A percentile compares a stretch with the other conserved stretches of the same genome.
Evolutionary conservation across 1,140 invertebrate species (phyloP).

Genomic region (Holcopasites calliopsidis): DNA sequence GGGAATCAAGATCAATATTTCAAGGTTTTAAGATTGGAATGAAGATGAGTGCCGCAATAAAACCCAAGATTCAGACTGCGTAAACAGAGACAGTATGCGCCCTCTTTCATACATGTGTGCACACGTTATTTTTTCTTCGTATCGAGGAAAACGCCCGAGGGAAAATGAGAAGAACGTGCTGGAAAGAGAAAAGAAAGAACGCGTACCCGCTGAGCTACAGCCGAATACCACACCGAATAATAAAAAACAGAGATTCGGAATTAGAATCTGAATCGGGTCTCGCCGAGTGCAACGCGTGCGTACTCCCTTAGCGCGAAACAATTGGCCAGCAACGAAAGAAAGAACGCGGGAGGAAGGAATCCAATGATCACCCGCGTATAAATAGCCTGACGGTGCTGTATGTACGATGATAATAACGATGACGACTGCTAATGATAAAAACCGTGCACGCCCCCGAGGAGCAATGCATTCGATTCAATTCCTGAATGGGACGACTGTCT

Average conservation of each 20-base stretch:
- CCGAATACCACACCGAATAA: conserved; percentile 5
- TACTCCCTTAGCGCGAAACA: conserved; percentile 15
- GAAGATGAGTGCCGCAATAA: conserved; percentile 50
- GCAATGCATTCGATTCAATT: conserved; percentile 59
- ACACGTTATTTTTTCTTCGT: conserved; percentile 44
- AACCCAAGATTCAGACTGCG: conserved; percentile 18
- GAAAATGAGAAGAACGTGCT: conserved; percentile 13
- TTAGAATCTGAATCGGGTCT: conserved; percentile 24
- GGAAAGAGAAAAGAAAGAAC: conserved; percentile 1
- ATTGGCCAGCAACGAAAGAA: conserved; percentile 14
- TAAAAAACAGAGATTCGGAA: neutral
- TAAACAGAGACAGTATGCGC: neutral
- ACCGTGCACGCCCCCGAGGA: conserved; percentile 32
- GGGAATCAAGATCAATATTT: conserved; percentile 40
- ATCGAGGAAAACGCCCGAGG: conserved; percentile 26
- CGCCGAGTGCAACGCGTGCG: neutral
- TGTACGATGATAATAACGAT: conserved; percentile 24
- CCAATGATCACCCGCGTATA: conserved; percentile 3
- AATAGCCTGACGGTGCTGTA: conserved; percentile 8
- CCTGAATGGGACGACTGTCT: conserved; percentile 61
- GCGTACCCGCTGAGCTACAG: neutral
- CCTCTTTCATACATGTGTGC: conserved; percentile 5
- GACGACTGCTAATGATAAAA: conserved; percentile 37
- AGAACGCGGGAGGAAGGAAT: neutral
- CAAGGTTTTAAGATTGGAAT: conserved; percentile 41